Percentiles rank a stretch among this genome's conserved stretches.
Conservation (phyloP, 2,888 invertebrate species). For the Stenodera caucasica region DNA sequence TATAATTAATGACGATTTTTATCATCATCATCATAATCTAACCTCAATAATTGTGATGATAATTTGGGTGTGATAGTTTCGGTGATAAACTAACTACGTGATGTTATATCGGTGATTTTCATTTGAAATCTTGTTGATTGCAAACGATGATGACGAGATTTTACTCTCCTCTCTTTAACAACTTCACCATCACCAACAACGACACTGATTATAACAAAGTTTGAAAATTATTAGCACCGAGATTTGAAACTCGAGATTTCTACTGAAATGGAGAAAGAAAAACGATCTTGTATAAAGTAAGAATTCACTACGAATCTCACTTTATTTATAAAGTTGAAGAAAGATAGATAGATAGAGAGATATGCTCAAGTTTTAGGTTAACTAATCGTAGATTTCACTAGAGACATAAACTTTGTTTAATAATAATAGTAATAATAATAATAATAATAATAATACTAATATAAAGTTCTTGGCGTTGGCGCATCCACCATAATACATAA, state of each 20-base stretch:
- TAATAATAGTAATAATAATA: too few relatives aligned
- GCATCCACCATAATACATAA: conserved; percentile 24
- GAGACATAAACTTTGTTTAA: background rate
- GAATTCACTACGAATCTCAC: too few relatives aligned
- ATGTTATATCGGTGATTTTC: conserved; percentile 31
- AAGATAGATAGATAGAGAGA: too few relatives aligned
- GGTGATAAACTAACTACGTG: conserved; percentile 30
- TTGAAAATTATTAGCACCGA: conserved; percentile 25
- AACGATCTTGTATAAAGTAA: conserved; percentile 10
- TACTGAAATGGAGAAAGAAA: conserved; percentile 6
- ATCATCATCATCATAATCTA: too few relatives aligned
- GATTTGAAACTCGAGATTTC: conserved; percentile 3
- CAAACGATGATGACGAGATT: too few relatives aligned
- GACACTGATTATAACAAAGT: conserved; percentile 26
- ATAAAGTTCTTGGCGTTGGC: conserved; percentile 13
- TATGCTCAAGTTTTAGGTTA: background rate
- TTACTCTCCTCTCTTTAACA: too few relatives aligned
- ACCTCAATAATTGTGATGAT: too few relatives aligned
- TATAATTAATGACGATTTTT: too few relatives aligned
- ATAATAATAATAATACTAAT: background rate
- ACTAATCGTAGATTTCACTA: conserved; percentile 1
- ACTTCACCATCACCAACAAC: background rate
- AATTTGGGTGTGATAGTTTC: background rate
- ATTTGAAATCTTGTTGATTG: conserved; percentile 29
- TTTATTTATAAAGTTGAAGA: too few relatives aligned